Evolutionary conservation across 2,888 invertebrate species (phyloP), one percentile per base, ranked within the genome.

Genomic region (Troilus luridus): DNA sequence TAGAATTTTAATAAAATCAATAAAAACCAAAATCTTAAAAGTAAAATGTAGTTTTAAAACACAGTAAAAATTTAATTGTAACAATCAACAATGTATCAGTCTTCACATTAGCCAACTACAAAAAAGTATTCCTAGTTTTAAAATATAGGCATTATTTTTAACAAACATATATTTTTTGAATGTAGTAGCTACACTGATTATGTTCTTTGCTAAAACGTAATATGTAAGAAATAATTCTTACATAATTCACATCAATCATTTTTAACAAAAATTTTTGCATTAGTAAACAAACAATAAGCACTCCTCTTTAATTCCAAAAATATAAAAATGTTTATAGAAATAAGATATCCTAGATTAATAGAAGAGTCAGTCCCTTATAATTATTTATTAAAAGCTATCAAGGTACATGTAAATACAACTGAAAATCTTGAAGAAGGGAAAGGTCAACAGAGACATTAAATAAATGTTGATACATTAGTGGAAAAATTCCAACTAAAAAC

Each of bases 1-100:
- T 24, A 24, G 67, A 67, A 77, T 77, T 77, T 27, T 41, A 77
- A 77, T 77, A 77, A 77, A 77, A 77, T 77, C 27, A 77, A 41
- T 77, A 27, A 77, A 6, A 77, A 72, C 12, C 24, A 67, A 67
- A 67, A 67, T 0, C 8, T 6, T 9, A 24, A 77, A 77, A 41
- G 19, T 41, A 17, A 41, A 77, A 27, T 77, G 19, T 8, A 77
- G 72, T 41, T 77, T 41, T 19, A 77, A 77, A 1, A 77, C 17
- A 21, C 41, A 41, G 41, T 67, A 67, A 24, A 67, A 67, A 12
- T 12, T 27, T 5, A 24, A 0, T 41, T 77, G 27, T 77, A 77
- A 77, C 72, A 77, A 77, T 41, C 27, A 72, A 27, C 72, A 77
- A 17, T 77, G 41, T 41, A 6, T 72, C 72, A 77, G 72, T 77